These are phyloP conservation scores for Neofelis nebulosa DNA, from an alignment of 2,113 vertebrate species.

Conservation along the genomic window DNA sequence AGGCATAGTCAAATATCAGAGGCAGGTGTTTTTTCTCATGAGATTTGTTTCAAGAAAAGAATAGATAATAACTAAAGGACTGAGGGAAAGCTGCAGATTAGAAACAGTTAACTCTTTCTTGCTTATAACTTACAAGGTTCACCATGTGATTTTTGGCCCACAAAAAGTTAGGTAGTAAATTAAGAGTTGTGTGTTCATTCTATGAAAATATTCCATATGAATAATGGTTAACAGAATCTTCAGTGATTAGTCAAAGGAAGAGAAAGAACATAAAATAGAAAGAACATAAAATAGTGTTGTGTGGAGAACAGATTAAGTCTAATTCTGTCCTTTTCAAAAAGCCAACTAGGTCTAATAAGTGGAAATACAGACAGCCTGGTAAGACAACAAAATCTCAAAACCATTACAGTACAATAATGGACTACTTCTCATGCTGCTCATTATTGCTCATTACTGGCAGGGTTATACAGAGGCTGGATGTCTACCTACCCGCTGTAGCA, in stretches of 20 bases:
- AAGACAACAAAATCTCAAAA: slow-evolving; percentile 29
- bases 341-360: neutral
- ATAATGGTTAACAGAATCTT: neutral
- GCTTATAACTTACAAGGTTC: neutral
- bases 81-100: neutral
- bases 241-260: neutral
- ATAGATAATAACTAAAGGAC: neutral
- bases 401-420: neutral
- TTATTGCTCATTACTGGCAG: neutral
- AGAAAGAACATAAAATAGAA: neutral
- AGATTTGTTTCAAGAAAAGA: neutral
- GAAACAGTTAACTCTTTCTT: neutral
- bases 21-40: slow-evolving; percentile 2
- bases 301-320: neutral
- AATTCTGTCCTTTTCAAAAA: slow-evolving; percentile 26
- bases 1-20: neutral
- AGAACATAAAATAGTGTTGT: neutral
- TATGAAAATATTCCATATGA: neutral
- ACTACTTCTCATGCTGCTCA: neutral
- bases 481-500: neutral
- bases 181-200: neutral
- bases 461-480: neutral
- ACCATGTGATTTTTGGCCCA: slow-evolving; percentile 14
- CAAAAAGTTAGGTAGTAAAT: neutral
- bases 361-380: neutral